Evolutionary conservation across 2,113 vertebrate genomes (phyloP), one percentile per base, ranked within the genome.

Genomic region (Antechinus flavipes): DNA sequence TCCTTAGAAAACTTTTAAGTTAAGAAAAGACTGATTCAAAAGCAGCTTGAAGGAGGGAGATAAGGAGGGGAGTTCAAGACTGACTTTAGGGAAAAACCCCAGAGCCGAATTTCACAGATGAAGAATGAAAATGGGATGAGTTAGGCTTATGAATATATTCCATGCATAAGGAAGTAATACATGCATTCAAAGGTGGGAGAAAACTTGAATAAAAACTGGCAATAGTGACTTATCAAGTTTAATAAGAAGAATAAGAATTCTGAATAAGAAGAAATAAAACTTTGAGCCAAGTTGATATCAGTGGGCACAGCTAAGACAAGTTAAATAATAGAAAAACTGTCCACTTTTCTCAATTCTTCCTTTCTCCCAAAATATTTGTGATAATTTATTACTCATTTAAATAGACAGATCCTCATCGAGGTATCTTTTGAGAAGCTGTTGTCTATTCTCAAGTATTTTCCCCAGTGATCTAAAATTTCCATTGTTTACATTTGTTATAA

Each of bases 371-470:
- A 61, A 61, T 61, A 61, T 61, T 30, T 61, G 58, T 11, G 58
- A 61, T 11, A 30, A 11, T 61, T 30, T 30, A 61, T 61, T 61
- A 30, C 8, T 61, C 27, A 61, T 2, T 68, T 35, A 68, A 68
- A 30, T 68, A 68, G 58, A 35, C 0, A 68, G 61, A 35, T 68
- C n/a, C 42, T 76, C 35, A 56, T 1, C 89, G 95, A 96, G 95
- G 90, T 92, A 27, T 56, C 26, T n/a, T 94, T 8, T 55, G 5
- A 97, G 93, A 93, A 96, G 96, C 2, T 47, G 22, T 5, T 54
- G 5, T 30, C 91, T 91, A 49, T 93, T 84, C 92, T 91, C 91
- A 97, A 96, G 90, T 90, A 97, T 61, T 90, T 97, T 94, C 90
- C 92, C 89, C 35, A 54, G 4, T 90, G 91, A 56, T n/a, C 90